Evolutionary conservation across 1,140 invertebrate genomes (phyloP).

Genomic region (Drosophila trapezifrons): DNA sequence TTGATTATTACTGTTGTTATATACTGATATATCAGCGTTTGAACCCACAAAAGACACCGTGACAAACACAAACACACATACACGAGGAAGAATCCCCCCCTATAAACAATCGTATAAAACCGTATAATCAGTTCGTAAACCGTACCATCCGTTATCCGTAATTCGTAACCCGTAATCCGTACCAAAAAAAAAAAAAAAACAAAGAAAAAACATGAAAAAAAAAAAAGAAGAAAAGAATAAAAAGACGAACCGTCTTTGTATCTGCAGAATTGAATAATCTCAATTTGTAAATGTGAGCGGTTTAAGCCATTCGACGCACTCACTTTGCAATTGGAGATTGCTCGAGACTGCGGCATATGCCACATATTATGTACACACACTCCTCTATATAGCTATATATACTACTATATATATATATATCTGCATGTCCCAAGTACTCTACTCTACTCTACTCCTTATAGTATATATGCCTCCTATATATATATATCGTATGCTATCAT

Average conservation of each 20-base stretch:
- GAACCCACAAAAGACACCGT: conserved; percentile 6
- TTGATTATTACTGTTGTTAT: neutral
- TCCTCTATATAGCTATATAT: conserved; percentile 13
- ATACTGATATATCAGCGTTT: too few relatives aligned
- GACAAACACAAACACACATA: neutral
- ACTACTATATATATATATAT: conserved; percentile 26
- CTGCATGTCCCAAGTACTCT: conserved; percentile 28
- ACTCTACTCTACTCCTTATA: conserved; percentile 4
- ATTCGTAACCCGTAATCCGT: conserved; percentile 51
- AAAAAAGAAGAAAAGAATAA: conserved; percentile 15
- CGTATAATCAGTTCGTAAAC: conserved; percentile 43
- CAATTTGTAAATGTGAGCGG: conserved; percentile 84
- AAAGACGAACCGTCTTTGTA: conserved; percentile 20
- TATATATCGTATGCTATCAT: conserved; percentile 22
- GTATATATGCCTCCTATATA: conserved; percentile 1
- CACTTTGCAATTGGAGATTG: conserved; percentile 84
- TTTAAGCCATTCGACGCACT: conserved; percentile 71
- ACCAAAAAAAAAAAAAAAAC: conserved; percentile 10
- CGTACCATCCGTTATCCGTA: conserved; percentile 45
- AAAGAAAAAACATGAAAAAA: conserved; percentile 2
- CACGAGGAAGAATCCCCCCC: neutral
- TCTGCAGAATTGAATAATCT: conserved; percentile 84
- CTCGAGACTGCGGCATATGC: conserved; percentile 78
- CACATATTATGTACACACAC: conserved; percentile 72
- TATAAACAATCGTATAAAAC: conserved; percentile 34